A percentile compares a stretch with the other conserved stretches of the same genome.
These are phyloP conservation scores for Lontra canadensis DNA, from an alignment of 2,113 vertebrate species.

Conservation along the genomic window DNA sequence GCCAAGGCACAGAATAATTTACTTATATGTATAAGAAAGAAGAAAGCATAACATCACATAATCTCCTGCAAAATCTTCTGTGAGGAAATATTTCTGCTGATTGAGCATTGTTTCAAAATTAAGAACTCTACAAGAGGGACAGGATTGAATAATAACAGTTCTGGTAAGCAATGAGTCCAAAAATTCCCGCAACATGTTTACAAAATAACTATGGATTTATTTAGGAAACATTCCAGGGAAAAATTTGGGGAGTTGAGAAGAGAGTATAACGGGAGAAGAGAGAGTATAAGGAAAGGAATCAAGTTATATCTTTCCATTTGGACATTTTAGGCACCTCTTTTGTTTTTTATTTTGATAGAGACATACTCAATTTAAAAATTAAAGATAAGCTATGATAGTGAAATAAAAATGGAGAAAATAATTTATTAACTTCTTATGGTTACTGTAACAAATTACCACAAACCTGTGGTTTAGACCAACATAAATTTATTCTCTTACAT, in stretches of 20 bases:
- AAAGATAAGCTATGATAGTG: not conserved
- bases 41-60: not conserved
- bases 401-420: not conserved
- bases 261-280: not conserved
- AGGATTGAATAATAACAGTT: not conserved
- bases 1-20: conserved; percentile 21
- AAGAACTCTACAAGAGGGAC: conserved; percentile 9
- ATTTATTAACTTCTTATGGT: not conserved
- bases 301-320: not conserved
- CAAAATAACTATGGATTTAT: not conserved
- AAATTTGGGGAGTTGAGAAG: not conserved
- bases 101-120: conserved; percentile 14
- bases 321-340: not conserved
- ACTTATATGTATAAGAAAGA: not conserved
- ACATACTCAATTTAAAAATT: not conserved
- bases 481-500: not conserved
- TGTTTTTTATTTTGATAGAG: conserved; percentile 13
- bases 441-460: not conserved
- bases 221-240: not conserved
- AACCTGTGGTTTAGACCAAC: not conserved
- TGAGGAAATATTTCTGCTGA: not conserved
- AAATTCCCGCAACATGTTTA: not conserved
- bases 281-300: not conserved
- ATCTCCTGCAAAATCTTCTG: not conserved
- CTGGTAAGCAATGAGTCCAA: not conserved